Evolutionary conservation across 1,140 invertebrate species (phyloP), one percentile per base, ranked within the genome.

Genomic region (Trypoxylus dichotomus): DNA sequence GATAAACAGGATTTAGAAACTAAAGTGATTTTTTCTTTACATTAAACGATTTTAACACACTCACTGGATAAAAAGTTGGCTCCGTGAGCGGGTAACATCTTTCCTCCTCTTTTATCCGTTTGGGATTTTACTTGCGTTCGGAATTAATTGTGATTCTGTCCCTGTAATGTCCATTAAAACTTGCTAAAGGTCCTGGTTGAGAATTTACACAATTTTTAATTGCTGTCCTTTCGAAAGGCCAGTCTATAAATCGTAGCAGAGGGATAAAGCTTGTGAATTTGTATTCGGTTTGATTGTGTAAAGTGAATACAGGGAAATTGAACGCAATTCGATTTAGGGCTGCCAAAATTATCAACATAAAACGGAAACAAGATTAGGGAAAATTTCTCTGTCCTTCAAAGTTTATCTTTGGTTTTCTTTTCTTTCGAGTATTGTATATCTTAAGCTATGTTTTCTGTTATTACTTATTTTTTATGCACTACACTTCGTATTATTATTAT

Each of bases 1-100:
- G 76, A 79, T 79, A 77, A 79, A 76, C 76, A 58, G 37, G 76
- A 79, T 79, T 79, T 79, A 79, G 75, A 77, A 68, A 68, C 75
- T 71, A 76, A 79, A 79, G 78, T 77, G 78, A 79, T 71, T 71
- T 19, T 71, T 71, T 71, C 68, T 71, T 71, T 71, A 71, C 68
- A 58, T 24, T 75, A 25, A 15, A 21, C 27, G 32, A 60, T 29
- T 76, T n/a, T n/a, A 58, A 76, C 43, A 58, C 75, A 60, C 47
- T 58, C 75, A 76, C 27, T 76, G 24, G 54, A 32, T 29, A 32
- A 27, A 60, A 58, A 76, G 58, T 29, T 25, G 47, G 54, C 19
- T 58, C 27, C 47, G 47, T 43, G 58, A 25, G 15, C 24, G 24
- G 27, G 24, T 8, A 60, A 58, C 24, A 58, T 60, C 75, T 58